Conservation (phyloP, 2,113 vertebrate species). For the Nothoprocta perdicaria region DNA sequence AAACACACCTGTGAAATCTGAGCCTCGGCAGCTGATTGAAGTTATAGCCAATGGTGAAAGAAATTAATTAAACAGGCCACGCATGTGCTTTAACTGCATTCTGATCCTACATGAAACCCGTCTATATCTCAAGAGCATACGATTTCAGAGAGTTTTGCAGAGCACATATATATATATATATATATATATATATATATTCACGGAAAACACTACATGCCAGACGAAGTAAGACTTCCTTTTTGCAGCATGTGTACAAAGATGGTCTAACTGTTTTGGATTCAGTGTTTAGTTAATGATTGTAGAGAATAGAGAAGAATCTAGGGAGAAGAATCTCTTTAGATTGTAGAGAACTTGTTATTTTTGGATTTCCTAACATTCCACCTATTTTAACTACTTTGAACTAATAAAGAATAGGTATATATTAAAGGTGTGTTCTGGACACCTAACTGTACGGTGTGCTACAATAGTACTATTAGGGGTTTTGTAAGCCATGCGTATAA, state of each 20-base stretch:
- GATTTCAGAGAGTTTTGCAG: background rate
- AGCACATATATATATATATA: background rate
- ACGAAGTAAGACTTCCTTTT: background rate
- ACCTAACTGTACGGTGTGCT: background rate
- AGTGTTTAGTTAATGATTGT: background rate
- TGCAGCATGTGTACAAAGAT: background rate
- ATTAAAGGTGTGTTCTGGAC: background rate
- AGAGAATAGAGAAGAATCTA: background rate
- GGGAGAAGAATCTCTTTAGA: too few relatives aligned
- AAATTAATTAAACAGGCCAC: constrained; percentile 11
- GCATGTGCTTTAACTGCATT: background rate
- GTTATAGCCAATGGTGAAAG: background rate
- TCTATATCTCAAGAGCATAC: background rate
- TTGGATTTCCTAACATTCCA: background rate
- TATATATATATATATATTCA: background rate
- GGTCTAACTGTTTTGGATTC: background rate
- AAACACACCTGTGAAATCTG: constrained; percentile 32
- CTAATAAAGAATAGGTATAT: background rate
- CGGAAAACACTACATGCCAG: background rate
- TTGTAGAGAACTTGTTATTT: background rate
- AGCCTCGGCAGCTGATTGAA: constrained; percentile 21
- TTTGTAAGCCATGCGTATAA: background rate
- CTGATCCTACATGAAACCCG: background rate
- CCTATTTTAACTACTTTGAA: background rate
- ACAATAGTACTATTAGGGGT: background rate